phyloP scores from a whole-genome alignment of 2,888 invertebrate species.

The Electrophaes corylata region DNA sequence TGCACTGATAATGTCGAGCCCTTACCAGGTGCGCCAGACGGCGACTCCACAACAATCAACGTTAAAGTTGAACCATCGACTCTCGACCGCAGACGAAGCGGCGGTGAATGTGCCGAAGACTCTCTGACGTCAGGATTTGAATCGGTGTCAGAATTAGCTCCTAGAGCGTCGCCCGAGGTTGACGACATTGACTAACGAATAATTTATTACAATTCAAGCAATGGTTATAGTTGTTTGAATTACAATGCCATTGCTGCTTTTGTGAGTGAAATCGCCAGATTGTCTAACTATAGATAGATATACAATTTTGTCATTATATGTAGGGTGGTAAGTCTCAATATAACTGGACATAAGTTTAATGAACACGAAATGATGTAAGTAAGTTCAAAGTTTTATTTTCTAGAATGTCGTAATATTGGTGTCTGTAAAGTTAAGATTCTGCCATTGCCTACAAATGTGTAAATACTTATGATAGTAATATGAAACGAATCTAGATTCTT shows the following conservation, averaged over 20 bases:
- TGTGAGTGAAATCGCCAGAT: conserved; percentile 49
- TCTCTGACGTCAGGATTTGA: conserved; percentile 4
- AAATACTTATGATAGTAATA: conserved; percentile 63
- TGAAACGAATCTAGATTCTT: conserved; percentile 53
- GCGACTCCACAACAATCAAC: conserved; percentile 34
- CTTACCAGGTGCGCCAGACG: conserved; percentile 42
- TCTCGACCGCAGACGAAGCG: conserved; percentile 72
- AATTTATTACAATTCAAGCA: conserved; percentile 39
- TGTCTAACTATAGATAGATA: conserved; percentile 40
- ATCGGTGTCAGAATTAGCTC: conserved; percentile 39
- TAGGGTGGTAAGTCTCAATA: conserved; percentile 47
- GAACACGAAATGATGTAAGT: conserved; percentile 46
- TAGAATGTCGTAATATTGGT: conserved; percentile 58
- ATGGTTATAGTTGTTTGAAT: conserved; percentile 32
- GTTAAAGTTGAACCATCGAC: conserved; percentile 49
- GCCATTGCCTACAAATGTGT: conserved; percentile 67
- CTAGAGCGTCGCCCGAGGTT: conserved; percentile 65
- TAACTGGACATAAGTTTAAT: conserved; percentile 44
- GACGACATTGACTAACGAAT: conserved; percentile 69
- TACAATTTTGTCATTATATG: conserved; percentile 39
- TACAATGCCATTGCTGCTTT: conserved; percentile 51
- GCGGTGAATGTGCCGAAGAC: conserved; percentile 29
- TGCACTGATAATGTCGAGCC: conserved; percentile 45
- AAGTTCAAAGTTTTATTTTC: conserved; percentile 47
- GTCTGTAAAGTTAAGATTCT: conserved; percentile 71